Evolutionary conservation across 2,113 vertebrate genomes (phyloP).

Genomic region (Varanus komodoensis): DNA sequence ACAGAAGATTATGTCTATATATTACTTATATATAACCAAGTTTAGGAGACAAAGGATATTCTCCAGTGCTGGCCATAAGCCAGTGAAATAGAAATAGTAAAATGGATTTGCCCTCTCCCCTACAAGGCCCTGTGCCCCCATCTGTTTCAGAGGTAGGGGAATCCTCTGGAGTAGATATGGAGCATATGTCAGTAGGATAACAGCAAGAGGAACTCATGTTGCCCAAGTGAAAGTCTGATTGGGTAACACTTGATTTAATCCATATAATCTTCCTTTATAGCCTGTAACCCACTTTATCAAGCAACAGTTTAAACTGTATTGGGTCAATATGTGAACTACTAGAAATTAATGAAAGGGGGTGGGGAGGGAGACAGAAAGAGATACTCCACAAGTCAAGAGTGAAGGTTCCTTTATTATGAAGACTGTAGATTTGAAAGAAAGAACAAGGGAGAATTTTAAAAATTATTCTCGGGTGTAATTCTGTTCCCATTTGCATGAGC

Average conservation of each 20-base stretch:
- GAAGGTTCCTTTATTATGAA: background rate
- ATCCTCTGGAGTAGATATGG: too few species aligned
- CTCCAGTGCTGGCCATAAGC: background rate
- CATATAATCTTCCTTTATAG: background rate
- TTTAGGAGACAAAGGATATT: background rate
- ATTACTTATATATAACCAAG: background rate
- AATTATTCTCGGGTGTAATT: background rate
- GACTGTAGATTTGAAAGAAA: background rate
- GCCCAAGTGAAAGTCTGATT: too few species aligned
- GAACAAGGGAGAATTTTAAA: background rate
- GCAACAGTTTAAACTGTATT: background rate
- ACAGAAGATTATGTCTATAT: background rate
- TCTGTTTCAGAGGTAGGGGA: too few species aligned
- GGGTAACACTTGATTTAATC: too few species aligned
- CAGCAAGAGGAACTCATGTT: too few species aligned
- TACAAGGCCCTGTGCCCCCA: too few species aligned
- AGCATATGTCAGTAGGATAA: too few species aligned
- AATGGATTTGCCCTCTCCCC: too few species aligned
- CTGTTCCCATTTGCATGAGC: background rate
- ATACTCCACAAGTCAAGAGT: background rate
- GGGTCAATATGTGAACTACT: background rate
- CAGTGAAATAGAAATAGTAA: background rate
- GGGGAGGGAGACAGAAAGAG: background rate
- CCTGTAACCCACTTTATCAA: background rate
- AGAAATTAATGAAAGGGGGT: background rate